Evolutionary conservation across 1,140 invertebrate genomes (phyloP).

Genomic region (Vollenhovia emeryi): DNA sequence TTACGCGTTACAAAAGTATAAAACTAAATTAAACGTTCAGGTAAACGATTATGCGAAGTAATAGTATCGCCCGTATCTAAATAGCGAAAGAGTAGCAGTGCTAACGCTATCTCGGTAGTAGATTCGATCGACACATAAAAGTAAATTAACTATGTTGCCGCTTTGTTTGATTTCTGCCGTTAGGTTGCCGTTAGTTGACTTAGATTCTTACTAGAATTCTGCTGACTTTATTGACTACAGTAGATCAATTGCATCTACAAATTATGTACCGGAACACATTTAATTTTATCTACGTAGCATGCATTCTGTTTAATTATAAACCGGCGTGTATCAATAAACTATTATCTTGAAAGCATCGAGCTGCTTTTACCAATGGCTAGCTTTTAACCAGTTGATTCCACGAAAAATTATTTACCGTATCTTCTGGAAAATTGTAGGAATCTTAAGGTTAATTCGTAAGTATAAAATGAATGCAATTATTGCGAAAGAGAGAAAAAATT

Average conservation of each 20-base stretch:
- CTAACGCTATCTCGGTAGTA: not conserved
- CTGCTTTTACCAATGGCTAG: not conserved
- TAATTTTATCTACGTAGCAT: not conserved
- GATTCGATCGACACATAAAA: not conserved
- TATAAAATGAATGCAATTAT: not conserved
- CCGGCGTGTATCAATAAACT: not conserved
- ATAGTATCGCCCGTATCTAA: not conserved
- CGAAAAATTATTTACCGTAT: not conserved
- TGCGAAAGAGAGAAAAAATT: not conserved
- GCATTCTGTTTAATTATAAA: not conserved
- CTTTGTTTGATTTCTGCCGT: not conserved
- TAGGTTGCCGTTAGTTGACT: not conserved
- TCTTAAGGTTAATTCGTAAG: not conserved
- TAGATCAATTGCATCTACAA: not conserved
- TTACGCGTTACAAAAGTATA: conserved; percentile 59
- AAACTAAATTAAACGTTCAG: conserved; percentile 46
- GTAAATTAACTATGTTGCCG: not conserved
- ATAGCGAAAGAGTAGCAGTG: not conserved
- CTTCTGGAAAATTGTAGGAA: not conserved
- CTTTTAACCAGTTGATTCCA: not conserved
- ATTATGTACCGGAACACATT: not conserved
- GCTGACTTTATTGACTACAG: not conserved
- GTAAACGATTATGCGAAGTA: conserved; percentile 30
- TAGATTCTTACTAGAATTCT: conserved; percentile 16
- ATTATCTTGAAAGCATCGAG: not conserved